Conservation (phyloP, 2,888 invertebrate genomes). For the Leistus spinibarbis region DNA sequence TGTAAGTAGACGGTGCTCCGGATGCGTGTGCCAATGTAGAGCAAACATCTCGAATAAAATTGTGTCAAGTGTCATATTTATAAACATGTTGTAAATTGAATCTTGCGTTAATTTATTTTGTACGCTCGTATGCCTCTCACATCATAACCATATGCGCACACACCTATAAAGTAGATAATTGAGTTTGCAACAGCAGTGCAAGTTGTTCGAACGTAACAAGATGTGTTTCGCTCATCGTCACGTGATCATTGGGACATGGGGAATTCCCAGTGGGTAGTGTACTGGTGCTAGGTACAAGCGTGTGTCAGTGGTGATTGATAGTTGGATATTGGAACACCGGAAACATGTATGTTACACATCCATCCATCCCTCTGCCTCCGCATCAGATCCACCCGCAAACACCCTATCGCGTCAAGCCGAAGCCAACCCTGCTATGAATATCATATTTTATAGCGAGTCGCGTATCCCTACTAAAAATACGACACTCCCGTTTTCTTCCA, state of each 20-base stretch:
- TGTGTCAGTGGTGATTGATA: slow-evolving; percentile 31
- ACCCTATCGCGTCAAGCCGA: slow-evolving; percentile 4
- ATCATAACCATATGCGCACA: neutral
- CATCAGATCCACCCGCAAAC: slow-evolving; percentile 6
- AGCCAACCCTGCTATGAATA: slow-evolving; percentile 25
- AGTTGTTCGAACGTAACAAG: neutral
- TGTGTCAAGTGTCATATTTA: too few species aligned
- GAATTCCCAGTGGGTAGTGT: slow-evolving; percentile 1
- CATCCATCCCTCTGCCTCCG: neutral
- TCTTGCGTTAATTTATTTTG: neutral
- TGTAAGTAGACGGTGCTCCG: too few species aligned
- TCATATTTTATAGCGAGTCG: slow-evolving; percentile 28
- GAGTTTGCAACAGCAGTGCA: neutral
- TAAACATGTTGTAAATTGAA: too few species aligned
- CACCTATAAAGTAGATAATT: neutral
- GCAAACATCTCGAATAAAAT: too few species aligned
- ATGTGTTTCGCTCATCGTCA: neutral
- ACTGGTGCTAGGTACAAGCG: neutral
- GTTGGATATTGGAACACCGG: neutral
- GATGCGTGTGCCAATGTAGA: too few species aligned
- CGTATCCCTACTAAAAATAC: slow-evolving; percentile 25
- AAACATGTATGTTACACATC: neutral
- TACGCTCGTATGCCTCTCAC: too few species aligned
- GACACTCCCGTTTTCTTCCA: slow-evolving; percentile 10
- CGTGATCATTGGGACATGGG: neutral